A percentile compares a stretch with the other conserved stretches of the same genome.
phyloP scores from a whole-genome alignment of 2,888 invertebrate species.

The Hypsopygia costalis region DNA sequence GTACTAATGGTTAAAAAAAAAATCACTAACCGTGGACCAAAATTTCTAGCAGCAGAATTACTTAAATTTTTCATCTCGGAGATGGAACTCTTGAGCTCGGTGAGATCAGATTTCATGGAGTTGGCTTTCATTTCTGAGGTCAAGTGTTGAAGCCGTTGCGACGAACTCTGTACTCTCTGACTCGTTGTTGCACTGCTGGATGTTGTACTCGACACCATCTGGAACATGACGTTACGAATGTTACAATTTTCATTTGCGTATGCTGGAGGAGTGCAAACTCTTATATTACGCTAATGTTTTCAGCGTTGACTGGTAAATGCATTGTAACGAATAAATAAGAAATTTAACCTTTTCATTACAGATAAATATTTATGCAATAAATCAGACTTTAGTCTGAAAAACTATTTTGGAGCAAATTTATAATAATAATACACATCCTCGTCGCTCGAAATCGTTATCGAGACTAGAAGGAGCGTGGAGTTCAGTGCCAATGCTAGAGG shows the following conservation, averaged over 20 bases:
- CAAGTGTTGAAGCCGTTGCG: constrained; percentile 75
- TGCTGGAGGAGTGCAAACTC: no score
- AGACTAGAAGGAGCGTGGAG: constrained; percentile 65
- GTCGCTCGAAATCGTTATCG: constrained; percentile 64
- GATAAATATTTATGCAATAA: no score
- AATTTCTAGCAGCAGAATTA: constrained; percentile 64
- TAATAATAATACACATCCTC: constrained; percentile 27
- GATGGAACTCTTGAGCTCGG: constrained; percentile 90
- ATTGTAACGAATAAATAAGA: no score
- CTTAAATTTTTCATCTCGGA: constrained; percentile 91
- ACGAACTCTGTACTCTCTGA: constrained; percentile 81
- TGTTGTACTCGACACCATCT: constrained; percentile 81
- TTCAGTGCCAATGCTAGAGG: constrained; percentile 75
- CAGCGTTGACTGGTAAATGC: neutral
- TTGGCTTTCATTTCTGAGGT: constrained; percentile 90
- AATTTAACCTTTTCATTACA: no score
- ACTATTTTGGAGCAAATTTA: constrained; percentile 5
- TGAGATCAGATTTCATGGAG: constrained; percentile 89
- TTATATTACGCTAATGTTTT: neutral
- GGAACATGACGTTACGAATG: constrained; percentile 23
- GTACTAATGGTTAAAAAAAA: neutral
- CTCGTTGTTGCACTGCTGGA: constrained; percentile 81
- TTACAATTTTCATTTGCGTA: no score
- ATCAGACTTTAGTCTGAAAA: neutral
- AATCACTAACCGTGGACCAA: constrained; percentile 60